Evolutionary conservation across 2,888 invertebrate species (phyloP).

Genomic region (Shargacucullia verbasci): DNA sequence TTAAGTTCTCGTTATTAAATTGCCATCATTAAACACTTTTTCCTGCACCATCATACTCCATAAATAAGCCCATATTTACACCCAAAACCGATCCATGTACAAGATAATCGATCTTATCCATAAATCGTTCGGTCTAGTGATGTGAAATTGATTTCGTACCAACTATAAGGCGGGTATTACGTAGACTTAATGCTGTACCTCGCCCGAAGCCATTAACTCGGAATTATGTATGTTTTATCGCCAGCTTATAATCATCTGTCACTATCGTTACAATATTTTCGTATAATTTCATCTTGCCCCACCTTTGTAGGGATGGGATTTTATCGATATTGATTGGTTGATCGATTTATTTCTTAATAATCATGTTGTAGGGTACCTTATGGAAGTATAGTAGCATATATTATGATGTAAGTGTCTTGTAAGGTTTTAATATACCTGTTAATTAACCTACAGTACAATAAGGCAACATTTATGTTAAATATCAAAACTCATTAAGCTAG

Average conservation of each 20-base stretch:
- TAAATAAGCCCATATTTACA: conserved; percentile 58
- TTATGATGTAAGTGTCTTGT: conserved; percentile 2
- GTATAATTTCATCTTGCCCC: conserved; percentile 85
- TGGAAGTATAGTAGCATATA: conserved; percentile 1
- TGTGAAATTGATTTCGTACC: conserved; percentile 79
- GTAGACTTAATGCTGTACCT: conserved; percentile 63
- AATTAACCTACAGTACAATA: too few species aligned
- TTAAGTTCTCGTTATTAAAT: conserved; percentile 4
- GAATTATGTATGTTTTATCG: conserved; percentile 89
- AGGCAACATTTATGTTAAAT: too few species aligned
- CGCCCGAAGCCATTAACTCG: conserved; percentile 77
- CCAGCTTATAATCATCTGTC: conserved; percentile 89
- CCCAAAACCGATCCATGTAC: conserved; percentile 50
- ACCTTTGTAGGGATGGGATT: conserved; percentile 72
- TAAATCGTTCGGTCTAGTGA: conserved; percentile 70
- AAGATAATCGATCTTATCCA: conserved; percentile 67
- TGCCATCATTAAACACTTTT: conserved; percentile 24
- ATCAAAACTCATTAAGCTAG: too few species aligned
- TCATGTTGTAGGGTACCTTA: conserved; percentile 4
- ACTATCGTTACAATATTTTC: conserved; percentile 88
- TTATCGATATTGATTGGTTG: conserved; percentile 46
- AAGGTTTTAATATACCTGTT: background rate
- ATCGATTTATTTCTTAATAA: conserved; percentile 38
- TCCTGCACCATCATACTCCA: conserved; percentile 33
- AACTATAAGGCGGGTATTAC: conserved; percentile 73